Evolutionary conservation across 2,797 vertebrate genomes (phyloP).

Genomic region (Pogoniulus pusillus): DNA sequence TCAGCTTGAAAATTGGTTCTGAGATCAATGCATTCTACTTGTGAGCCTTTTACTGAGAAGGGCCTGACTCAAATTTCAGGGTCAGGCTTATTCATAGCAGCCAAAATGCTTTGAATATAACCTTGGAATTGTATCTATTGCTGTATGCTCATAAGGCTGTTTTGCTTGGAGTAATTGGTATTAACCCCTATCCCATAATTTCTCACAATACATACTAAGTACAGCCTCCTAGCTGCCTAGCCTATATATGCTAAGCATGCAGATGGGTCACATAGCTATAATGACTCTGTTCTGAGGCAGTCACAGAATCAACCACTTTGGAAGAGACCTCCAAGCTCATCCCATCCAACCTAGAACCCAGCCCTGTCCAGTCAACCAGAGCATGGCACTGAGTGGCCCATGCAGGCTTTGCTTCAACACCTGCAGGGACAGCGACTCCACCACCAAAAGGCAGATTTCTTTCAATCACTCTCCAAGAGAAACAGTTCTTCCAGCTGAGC

Average conservation of each 20-base stretch:
- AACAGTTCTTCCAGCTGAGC: background rate
- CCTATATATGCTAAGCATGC: background rate
- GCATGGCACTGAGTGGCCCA: too few species aligned
- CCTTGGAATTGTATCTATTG: background rate
- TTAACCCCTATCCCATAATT: background rate
- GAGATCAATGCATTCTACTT: background rate
- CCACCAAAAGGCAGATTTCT: background rate
- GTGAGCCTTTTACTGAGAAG: background rate
- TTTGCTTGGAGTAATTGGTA: background rate
- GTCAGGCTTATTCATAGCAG: background rate
- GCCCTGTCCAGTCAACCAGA: too few species aligned
- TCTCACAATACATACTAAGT: background rate
- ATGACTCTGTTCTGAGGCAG: background rate
- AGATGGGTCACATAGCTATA: background rate
- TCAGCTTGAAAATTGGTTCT: background rate
- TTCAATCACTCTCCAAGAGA: background rate
- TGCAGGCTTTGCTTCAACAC: too few species aligned
- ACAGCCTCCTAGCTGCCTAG: background rate
- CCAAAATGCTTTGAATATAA: background rate
- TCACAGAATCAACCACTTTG: too few species aligned
- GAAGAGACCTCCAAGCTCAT: too few species aligned
- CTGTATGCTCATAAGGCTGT: background rate
- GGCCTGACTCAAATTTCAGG: background rate
- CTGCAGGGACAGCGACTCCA: too few species aligned
- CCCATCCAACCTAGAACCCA: too few species aligned